Evolutionary conservation across 2,797 vertebrate genomes (phyloP), one percentile per base, ranked within the genome.

Genomic region (Rhinella marina): DNA sequence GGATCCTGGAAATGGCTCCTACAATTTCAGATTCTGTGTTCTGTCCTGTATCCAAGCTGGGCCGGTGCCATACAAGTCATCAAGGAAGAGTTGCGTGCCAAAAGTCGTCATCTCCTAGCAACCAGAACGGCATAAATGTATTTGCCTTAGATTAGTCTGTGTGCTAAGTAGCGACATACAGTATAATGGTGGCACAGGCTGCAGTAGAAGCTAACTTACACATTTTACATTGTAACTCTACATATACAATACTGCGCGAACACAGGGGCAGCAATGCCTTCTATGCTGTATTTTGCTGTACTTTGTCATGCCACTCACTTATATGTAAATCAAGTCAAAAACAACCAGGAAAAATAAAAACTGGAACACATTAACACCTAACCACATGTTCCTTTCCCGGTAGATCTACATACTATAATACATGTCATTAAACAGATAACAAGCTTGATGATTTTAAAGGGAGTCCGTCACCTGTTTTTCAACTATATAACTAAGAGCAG

Each of bases 71-170:
- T 59, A 41, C 9, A 57, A 56, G 21, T 13, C 82, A 75, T 73
- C 56, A 61, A 41, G 32, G 54, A 41, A 77, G 41, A 84, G 70
- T 9, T 0, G 21, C 12, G 82, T 76, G 66, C 82, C 82, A 84
- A 84, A 84, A 82, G 57, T 64, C 57, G 17, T 59, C 16, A 73
- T 84, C 82, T 75, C 82, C 27, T 59, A 76, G 82, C 82, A 84
- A 84, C 82, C 54, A 27, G 41, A 75, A 76, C n/a, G 27, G 27
- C 57, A n/a, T 57, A 72, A 57, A 73, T 84, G 27, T 59, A 84
- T 84, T 41, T 73, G 82, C 82, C 48, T 70, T 59, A 59, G 70
- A 32, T 62, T 25, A 84, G 68, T 32, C 54, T 3, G 57, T 84
- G 59, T 61, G 52, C 68, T 48, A 23, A 61, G 27, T 70, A 48